Evolutionary conservation across 2,113 vertebrate genomes (phyloP), one percentile per base, ranked within the genome.

Genomic region (Stegostoma tigrinum): DNA sequence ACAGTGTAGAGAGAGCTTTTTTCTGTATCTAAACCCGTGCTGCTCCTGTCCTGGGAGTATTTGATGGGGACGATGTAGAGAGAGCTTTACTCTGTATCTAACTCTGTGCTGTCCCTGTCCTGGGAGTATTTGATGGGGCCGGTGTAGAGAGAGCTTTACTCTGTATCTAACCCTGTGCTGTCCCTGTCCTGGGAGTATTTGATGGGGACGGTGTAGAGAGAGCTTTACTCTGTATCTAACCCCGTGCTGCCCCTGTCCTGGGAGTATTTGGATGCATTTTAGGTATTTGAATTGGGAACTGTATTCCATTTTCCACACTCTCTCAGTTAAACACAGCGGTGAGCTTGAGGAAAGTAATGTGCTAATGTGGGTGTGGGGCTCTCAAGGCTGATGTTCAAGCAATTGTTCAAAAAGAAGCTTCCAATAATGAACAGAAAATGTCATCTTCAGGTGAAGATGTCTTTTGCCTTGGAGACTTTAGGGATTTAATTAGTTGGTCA

Each of bases 131-230:
- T 80, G n/a, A 38, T 80, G 78, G 70, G 5, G 78, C 38, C 78
- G 38, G 78, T 80, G 78, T 80, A 80, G 78, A 80, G n/a, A n/a
- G 78, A 80, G 78, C 78, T 80, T 80, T 80, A 80, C 78, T 80
- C n/a, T 80, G 78, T 42, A 38, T 80, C 78, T 80, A 80, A 80
- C 15, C n/a, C n/a, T 5, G n/a, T 80, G n/a, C 78, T 80, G n/a
- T 38, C n/a, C 75, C 78, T 19, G 78, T 14, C 78, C 78, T 80
- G 78, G n/a, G 78, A 80, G n/a, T 38, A n/a, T 80, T 80, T 80
- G n/a, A 19, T 80, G 78, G 70, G 5, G 78, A 80, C n/a, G 42
- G n/a, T 80, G 78, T 80, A 80, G 78, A 80, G 78, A 17, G n/a
- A 80, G n/a, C 78, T 80, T 80, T 42, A 42, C n/a, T 80, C 78